phyloP scores from a whole-genome alignment of 2,888 invertebrate species.

The Drosophila longiperda region DNA sequence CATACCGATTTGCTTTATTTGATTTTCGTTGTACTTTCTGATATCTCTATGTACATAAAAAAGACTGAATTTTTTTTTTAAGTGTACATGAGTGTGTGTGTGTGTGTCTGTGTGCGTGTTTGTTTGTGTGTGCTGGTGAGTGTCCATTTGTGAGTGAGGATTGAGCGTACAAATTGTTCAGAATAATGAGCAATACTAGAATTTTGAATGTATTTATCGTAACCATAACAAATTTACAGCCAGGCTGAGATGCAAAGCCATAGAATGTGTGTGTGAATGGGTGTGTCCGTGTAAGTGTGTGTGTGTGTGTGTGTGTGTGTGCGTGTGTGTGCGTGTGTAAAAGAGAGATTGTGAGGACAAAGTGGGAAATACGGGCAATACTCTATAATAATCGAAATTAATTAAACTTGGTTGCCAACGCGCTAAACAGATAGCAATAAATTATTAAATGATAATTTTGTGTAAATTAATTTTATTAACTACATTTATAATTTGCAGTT shows the following conservation, averaged over 20 bases:
- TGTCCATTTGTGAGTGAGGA: not conserved
- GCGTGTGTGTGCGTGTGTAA: not conserved
- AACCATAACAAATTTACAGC: conserved; percentile 9
- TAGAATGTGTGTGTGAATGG: not conserved
- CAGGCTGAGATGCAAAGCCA: conserved; percentile 4
- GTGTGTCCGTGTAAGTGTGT: not conserved
- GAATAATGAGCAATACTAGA: conserved; percentile 1
- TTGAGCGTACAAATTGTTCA: conserved; percentile 13
- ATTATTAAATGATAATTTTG: conserved; percentile 45
- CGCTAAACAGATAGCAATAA: conserved; percentile 43
- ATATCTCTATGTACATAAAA: conserved; percentile 58
- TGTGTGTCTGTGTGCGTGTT: conserved; percentile 16
- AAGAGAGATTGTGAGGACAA: not conserved
- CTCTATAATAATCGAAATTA: conserved; percentile 46
- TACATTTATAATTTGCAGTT: conserved; percentile 75
- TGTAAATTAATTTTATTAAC: conserved; percentile 68
- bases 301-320: not conserved
- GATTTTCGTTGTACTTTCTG: conserved; percentile 19
- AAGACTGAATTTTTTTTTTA: conserved; percentile 68
- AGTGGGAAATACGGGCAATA: conserved; percentile 26
- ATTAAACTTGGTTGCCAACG: conserved; percentile 63
- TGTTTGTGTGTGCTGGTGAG: conserved; percentile 10
- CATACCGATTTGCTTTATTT: conserved; percentile 30
- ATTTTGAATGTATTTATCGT: conserved; percentile 8
- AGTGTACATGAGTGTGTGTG: conserved; percentile 22